Evolutionary conservation across 1,140 invertebrate genomes (phyloP).

Genomic region (Vanessa atalanta): DNA sequence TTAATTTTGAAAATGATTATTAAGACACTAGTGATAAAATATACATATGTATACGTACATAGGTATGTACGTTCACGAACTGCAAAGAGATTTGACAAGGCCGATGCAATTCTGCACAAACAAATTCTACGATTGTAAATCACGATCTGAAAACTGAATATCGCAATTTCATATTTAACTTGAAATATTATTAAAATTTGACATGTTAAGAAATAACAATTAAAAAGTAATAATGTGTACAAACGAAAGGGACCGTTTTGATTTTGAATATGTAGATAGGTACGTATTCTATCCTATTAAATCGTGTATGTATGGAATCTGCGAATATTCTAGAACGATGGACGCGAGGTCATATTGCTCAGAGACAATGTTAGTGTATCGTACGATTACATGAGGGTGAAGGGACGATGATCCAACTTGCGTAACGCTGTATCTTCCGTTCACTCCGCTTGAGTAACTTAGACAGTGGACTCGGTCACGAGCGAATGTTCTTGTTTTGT

Average conservation of each 20-base stretch:
- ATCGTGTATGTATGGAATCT: background rate
- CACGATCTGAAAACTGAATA: background rate
- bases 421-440: slow-evolving; percentile 58
- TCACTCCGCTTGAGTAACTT: slow-evolving; percentile 59
- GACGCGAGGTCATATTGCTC: background rate
- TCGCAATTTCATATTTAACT: no score
- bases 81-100: background rate
- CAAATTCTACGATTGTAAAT: background rate
- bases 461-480: slow-evolving; percentile 31
- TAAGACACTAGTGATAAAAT: no score
- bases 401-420: slow-evolving; percentile 58
- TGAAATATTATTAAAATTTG: no score
- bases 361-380: slow-evolving; percentile 27
- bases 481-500: slow-evolving; percentile 17
- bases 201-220: no score
- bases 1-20: no score
- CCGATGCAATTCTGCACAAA: background rate
- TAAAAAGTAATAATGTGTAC: no score
- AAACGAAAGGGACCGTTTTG: no score
- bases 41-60: no score
- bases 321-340: slow-evolving; percentile 17
- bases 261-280: no score
- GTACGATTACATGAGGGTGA: slow-evolving; percentile 47
- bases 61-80: background rate
- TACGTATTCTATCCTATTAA: no score